Evolutionary conservation across 2,113 vertebrate species (phyloP), one percentile per base, ranked within the genome.

Genomic region (Indicator indicator): DNA sequence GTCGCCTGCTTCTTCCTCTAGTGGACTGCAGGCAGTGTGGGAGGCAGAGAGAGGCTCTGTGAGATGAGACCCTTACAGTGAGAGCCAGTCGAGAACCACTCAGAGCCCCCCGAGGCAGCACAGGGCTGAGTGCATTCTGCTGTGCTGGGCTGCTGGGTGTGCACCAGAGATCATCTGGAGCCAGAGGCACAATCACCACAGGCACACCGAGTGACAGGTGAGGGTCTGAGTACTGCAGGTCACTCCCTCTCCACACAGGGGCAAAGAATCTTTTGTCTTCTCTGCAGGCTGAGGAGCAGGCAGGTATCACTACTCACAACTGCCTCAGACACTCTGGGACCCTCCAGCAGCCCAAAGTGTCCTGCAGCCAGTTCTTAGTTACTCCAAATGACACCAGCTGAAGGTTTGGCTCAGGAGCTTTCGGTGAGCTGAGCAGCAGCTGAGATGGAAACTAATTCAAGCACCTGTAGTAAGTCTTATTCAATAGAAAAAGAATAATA

Each of bases 41-140:
- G 94, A 94, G 82, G 89, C 54, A 94, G 93, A 91, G 85, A 60
- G 89, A 88, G 75, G 93, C 54, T 95, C 89, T 93, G 89, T 56
- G 50, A 88, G 94, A 94, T 93, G 83, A 96, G 60, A 74, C 82
- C 86, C 82, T 86, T 75, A 54, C 0, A 83, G 91, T 63, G 86
- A 95, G 85, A 93, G 94, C 79, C 55, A 74, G 85, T 71, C 74
- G 91, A 95, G 93, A 91, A 86, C 93, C 85, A 44, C 60, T 88
- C 94, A 83, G 96, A 89, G 85, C 95, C 89, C 91, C 78, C 70
- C 0, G n/a, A 60, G 91, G 88, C 48, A 86, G 85, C 8, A 54
- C 65, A 54, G 46, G 80, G 80, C 80, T 72, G 81, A 90, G 88
- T 20, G 85, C 42, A 19, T 62, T 95, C 48, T 95, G 87, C 95